Conservation (phyloP, 2,797 vertebrate genomes). For the Scleropages formosus region DNA sequence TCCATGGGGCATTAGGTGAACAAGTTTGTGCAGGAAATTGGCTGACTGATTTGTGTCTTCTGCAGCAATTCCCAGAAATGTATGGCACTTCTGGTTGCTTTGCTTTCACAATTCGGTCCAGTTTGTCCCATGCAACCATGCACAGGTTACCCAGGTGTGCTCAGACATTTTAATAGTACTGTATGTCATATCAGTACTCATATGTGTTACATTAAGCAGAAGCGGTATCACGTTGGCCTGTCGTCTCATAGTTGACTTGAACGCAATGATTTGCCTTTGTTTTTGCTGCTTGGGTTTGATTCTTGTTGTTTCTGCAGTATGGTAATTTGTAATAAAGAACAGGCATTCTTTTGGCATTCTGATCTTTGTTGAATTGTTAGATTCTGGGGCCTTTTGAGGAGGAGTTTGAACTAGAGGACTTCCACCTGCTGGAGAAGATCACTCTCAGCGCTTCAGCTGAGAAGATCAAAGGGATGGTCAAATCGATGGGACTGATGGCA, state of each 20-base stretch:
- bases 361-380: conserved; percentile 60
- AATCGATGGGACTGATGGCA: conserved; percentile 75
- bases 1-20: too few species aligned
- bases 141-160: too few species aligned
- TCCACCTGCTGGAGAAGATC: conserved; percentile 86
- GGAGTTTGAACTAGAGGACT: conserved; percentile 83
- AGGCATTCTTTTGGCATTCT: conserved; percentile 33
- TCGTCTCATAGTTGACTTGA: neutral
- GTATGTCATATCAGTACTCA: too few species aligned
- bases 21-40: too few species aligned
- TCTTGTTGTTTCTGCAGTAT: neutral
- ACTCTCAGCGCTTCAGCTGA: conserved; percentile 76
- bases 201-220: neutral
- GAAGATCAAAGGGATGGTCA: conserved; percentile 82
- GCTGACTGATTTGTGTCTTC: too few species aligned
- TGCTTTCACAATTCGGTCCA: too few species aligned
- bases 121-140: too few species aligned
- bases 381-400: conserved; percentile 80
- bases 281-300: neutral
- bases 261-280: neutral
- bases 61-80: too few species aligned
- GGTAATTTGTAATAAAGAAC: neutral
- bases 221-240: neutral
- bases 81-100: too few species aligned
- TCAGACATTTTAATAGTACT: too few species aligned